Evolutionary conservation across 2,113 vertebrate genomes (phyloP), one percentile per base, ranked within the genome.

Genomic region (Syngnathus typhle): DNA sequence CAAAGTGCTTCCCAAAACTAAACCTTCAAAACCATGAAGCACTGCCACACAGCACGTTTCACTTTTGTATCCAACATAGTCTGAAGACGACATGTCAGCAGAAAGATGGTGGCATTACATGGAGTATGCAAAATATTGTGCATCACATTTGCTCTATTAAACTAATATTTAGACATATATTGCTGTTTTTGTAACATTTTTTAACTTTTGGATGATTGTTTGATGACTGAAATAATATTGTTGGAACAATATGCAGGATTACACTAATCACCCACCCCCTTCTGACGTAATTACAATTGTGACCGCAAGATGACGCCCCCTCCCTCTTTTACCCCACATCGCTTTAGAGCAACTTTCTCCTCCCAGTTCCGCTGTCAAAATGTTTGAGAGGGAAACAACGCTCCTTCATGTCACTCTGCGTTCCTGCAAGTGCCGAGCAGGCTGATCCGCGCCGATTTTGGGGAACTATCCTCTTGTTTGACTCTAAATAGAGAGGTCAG

Each of bases 321-420:
- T 4, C 46, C 11, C 4, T 1, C 8, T 13, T n/a, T 13, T 18
- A 7, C 32, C 16, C 11, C 23, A 43, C 3, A 62, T 19, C n/a
- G 18, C 64, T 58, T 44, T 41, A 11, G 13, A 49, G 60, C 68
- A 68, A 79, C 71, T 64, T 67, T 51, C 16, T 13, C 64, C 27
- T 69, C 60, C 12, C 52, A 65, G 70, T 67, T 70, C 60, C 60
- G 64, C 76, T 10, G 75, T 91, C 90, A 78, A 90, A 89, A 91
- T 67, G 72, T 72, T 65, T 49, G 86, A 68, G 90, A 90, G 89
- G 89, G 88, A 91, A 90, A 87, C 64, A 90, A 87, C 64, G 60
- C 10, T 72, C 27, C 15, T 73, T 23, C 60, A 7, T 68, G 60
- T 62, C 67, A 73, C 59, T 70, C 18, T 49, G 32, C 59, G 62